Evolutionary conservation across 2,888 invertebrate genomes (phyloP).

Genomic region (Conistra vaccinii): DNA sequence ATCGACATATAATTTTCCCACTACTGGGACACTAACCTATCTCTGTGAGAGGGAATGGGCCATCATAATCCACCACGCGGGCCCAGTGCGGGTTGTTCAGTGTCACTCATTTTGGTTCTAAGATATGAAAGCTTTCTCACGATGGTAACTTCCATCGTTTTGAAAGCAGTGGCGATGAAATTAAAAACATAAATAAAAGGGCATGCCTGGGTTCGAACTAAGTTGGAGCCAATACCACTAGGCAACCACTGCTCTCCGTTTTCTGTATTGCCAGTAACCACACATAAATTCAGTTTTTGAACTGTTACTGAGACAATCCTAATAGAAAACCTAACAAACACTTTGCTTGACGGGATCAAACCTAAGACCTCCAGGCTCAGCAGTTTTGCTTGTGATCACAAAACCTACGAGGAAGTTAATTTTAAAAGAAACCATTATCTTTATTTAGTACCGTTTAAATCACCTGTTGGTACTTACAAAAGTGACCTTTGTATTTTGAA

Average conservation of each 20-base stretch:
- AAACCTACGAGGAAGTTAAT: too few species aligned
- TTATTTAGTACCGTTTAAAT: conserved; percentile 5
- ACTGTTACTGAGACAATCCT: background rate
- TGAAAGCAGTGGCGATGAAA: too few species aligned
- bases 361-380: too few species aligned
- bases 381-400: background rate
- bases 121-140: too few species aligned
- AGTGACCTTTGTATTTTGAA: conserved; percentile 18
- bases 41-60: background rate
- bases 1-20: background rate
- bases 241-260: too few species aligned
- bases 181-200: too few species aligned
- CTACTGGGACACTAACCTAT: background rate
- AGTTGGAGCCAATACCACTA: too few species aligned
- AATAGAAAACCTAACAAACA: background rate
- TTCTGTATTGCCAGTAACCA: background rate
- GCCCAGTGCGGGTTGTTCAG: too few species aligned
- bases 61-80: background rate
- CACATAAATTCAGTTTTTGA: background rate
- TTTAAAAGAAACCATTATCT: background rate
- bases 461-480: conserved; percentile 1
- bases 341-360: too few species aligned
- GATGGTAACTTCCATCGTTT: too few species aligned
- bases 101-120: background rate
- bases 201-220: too few species aligned